Evolutionary conservation across 2,888 invertebrate genomes (phyloP).

Genomic region (Chaetoderma sp.): DNA sequence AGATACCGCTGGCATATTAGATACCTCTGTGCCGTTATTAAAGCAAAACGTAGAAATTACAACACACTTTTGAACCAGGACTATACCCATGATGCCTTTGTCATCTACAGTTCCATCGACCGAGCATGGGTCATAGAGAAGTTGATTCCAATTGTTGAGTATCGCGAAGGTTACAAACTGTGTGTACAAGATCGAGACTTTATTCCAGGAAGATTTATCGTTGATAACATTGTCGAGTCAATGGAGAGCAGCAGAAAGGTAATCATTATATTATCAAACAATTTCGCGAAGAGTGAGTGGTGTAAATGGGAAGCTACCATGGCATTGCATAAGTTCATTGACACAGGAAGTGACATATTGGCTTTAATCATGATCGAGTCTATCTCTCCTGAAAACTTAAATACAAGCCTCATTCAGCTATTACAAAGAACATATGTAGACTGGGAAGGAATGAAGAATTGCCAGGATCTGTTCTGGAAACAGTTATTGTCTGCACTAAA

Average conservation of each 20-base stretch:
- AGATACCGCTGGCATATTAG: constrained; percentile 74
- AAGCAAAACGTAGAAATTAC: constrained; percentile 74
- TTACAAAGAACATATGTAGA: constrained; percentile 80
- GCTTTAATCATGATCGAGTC: constrained; percentile 78
- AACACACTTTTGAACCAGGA: constrained; percentile 73
- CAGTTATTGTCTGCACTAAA: background rate
- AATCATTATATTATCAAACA: constrained; percentile 76
- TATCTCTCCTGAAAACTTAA: constrained; percentile 75
- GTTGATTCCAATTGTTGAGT: background rate
- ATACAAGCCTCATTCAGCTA: constrained; percentile 77
- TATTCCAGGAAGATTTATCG: constrained; percentile 78
- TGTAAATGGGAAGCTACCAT: constrained; percentile 81
- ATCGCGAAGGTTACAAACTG: background rate
- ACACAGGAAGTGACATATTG: constrained; percentile 74
- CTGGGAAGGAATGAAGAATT: constrained; percentile 71
- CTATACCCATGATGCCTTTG: constrained; percentile 67
- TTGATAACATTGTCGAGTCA: constrained; percentile 79
- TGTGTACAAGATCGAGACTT: constrained; percentile 78
- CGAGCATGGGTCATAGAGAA: background rate
- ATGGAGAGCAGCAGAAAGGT: constrained; percentile 78
- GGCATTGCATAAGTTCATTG: constrained; percentile 74
- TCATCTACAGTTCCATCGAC: background rate
- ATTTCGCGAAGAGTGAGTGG: constrained; percentile 79
- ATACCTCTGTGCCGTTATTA: constrained; percentile 71
- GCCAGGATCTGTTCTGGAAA: constrained; percentile 29